Base-by-base conservation (phyloP, 1,140 invertebrate genomes). In the Pantala flavescens region DNA sequence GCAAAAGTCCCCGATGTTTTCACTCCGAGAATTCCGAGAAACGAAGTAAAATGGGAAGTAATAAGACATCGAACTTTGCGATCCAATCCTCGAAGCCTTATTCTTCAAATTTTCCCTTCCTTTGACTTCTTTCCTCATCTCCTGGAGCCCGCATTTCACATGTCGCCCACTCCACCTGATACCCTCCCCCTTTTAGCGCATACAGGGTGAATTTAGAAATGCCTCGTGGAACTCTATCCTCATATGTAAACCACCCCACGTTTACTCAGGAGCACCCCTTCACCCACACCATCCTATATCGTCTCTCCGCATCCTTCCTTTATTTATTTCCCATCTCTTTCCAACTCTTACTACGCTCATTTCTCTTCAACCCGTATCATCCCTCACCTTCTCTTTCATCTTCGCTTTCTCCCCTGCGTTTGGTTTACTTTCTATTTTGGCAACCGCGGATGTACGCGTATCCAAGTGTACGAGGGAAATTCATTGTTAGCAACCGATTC, bases 201-300 rank as follows among this genome's bases (percentile, higher is more conserved):
- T 63, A 63, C 49, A 12, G 49, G 49, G 49, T 63, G 49, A 63
- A 63, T 63, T 63, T 63, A 63, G 49, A 63, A 63, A 63, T 63
- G 49, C 49, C 49, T 63, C 49, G 49, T 63, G 49, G 49, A 63
- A 63, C 49, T 63, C 49, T 63, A 63, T 63, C 49, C 49, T 63
- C 49, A 63, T 63, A 63, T 63, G 49, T 63, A 63, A 63, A 63
- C 49, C 49, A 63, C 49, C 16, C 49, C 49, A 63, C 49, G 49
- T 63, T 63, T 63, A 63, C 49, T 12, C 49, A 63, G 49, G 3
- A 63, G 49, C 49, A 3, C 12, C n/a, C n/a, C n/a, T n/a, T n/a
- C 43, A 19, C 49, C 49, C 49, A 19, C 49, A 16, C 12, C 49
- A 16, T 63, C 49, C 49, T 63, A 36, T 36, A 36, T 36, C 49